phyloP scores from a whole-genome alignment of 2,797 vertebrate genomes.

The Acridotheres tristis region DNA sequence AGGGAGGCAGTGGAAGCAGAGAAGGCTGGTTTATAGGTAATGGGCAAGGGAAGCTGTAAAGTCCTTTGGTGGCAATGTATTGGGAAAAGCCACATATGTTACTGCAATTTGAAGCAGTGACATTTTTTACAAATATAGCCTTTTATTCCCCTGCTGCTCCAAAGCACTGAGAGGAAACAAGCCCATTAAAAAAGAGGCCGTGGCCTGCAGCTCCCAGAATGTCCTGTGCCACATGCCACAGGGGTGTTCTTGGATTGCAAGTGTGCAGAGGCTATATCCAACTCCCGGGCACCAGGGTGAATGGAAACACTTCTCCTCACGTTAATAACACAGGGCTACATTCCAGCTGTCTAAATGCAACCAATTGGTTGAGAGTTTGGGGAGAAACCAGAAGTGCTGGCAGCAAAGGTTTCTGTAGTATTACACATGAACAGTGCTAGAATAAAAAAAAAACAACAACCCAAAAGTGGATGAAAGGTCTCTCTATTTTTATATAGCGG shows the following conservation, averaged over 20 bases:
- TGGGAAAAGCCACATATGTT: background rate
- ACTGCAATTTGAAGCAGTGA: background rate
- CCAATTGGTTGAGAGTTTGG: background rate
- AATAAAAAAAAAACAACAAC: background rate
- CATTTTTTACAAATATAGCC: background rate
- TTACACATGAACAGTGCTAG: background rate
- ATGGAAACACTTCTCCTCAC: background rate
- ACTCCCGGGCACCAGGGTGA: background rate
- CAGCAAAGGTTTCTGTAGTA: background rate
- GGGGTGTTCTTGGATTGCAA: slow-evolving; percentile 11
- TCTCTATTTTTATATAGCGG: slow-evolving; percentile 37
- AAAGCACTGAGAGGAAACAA: background rate
- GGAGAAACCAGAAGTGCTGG: background rate
- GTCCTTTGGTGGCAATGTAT: background rate
- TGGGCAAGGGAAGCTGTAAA: background rate
- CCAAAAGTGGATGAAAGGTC: background rate
- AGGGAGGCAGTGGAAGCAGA: background rate
- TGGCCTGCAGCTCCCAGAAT: background rate
- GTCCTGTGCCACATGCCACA: background rate
- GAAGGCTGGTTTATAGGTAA: background rate
- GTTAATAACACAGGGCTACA: background rate
- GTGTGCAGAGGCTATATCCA: slow-evolving; percentile 9
- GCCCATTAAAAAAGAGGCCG: background rate
- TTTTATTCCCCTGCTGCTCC: background rate
- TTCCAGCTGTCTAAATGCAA: background rate